A percentile compares a stretch with the other conserved stretches of the same genome.
phyloP scores from a whole-genome alignment of 2,797 vertebrate genomes.

The Eleutherodactylus coqui region DNA sequence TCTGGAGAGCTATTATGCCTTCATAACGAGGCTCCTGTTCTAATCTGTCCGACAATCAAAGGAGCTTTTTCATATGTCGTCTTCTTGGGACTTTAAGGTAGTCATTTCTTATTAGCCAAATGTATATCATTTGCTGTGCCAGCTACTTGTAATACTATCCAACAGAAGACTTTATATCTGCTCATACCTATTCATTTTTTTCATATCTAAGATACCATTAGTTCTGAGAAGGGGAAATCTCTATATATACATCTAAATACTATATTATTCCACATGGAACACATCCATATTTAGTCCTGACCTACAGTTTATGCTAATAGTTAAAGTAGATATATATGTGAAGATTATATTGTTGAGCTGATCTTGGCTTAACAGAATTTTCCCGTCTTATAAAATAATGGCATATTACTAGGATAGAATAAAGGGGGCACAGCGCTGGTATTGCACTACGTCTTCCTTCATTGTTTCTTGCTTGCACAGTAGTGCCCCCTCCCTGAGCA shows the following conservation, averaged over 20 bases:
- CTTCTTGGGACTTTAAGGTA: constrained; percentile 22
- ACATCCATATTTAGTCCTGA: too few species aligned
- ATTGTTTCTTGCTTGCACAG: too few species aligned
- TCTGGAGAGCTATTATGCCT: constrained; percentile 59
- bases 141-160: neutral
- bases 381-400: too few species aligned
- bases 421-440: too few species aligned
- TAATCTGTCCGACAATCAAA: constrained; percentile 59
- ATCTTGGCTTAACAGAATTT: too few species aligned
- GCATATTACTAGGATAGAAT: too few species aligned
- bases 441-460: too few species aligned
- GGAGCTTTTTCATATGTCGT: constrained; percentile 41
- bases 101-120: constrained; percentile 35
- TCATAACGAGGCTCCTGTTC: constrained; percentile 52
- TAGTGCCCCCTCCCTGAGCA: too few species aligned
- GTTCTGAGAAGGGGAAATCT: neutral
- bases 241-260: neutral
- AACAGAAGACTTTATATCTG: neutral
- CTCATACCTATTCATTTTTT: neutral
- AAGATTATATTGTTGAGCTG: too few species aligned
- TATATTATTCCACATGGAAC: neutral
- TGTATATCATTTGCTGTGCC: constrained; percentile 2
- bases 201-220: neutral
- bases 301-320: too few species aligned
- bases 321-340: too few species aligned